Evolutionary conservation across 2,797 vertebrate species (phyloP).

Genomic region (Chloroceryle inda): DNA sequence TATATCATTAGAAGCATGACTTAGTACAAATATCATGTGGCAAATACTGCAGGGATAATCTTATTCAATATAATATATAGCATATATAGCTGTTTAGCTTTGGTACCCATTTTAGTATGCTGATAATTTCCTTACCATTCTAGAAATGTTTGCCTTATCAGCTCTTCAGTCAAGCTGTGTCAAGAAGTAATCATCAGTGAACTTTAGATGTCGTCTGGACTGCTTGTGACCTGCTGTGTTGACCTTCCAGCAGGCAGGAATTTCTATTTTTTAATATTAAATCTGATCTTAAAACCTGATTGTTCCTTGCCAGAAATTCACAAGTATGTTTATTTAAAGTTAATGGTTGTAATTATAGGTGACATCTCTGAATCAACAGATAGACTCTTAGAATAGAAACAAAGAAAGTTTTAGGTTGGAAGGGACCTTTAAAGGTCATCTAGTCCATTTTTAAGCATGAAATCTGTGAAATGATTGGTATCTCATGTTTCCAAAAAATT

Average conservation of each 20-base stretch:
- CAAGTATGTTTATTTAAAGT: neutral
- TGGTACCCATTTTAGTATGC: constrained; percentile 10
- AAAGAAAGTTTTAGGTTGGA: too few species aligned
- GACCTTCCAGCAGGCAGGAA: neutral
- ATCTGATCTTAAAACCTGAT: neutral
- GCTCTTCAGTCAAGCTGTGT: neutral
- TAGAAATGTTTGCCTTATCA: constrained; percentile 13
- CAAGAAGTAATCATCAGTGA: neutral
- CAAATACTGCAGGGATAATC: constrained; percentile 18
- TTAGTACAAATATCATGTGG: constrained; percentile 25
- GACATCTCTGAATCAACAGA: neutral
- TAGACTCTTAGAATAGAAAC: neutral
- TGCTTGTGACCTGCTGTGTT: neutral
- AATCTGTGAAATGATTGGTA: neutral
- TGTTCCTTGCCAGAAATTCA: neutral
- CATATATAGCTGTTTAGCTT: constrained; percentile 34
- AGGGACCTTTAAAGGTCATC: too few species aligned
- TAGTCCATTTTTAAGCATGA: neutral
- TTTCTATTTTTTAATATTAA: neutral
- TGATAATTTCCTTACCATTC: constrained; percentile 49
- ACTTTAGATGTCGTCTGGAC: neutral
- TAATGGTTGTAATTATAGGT: neutral
- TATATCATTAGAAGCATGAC: neutral
- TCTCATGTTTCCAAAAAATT: neutral
- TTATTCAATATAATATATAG: constrained; percentile 27